Evolutionary conservation across 1,140 invertebrate species (phyloP).

Genomic region (Heliothis subflexa): DNA sequence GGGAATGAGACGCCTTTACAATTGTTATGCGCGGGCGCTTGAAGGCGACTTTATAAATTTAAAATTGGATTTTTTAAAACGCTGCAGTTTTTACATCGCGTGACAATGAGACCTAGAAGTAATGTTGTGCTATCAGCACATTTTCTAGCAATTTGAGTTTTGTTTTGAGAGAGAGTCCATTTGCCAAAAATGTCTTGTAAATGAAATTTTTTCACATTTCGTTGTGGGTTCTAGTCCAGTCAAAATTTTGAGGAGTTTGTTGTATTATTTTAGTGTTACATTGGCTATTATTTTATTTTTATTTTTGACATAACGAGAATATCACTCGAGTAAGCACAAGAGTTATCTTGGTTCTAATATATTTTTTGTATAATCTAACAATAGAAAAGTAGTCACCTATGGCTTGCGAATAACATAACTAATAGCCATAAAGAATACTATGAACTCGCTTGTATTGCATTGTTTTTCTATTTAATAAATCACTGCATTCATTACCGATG

Average conservation of each 20-base stretch:
- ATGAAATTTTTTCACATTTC: conserved; percentile 63
- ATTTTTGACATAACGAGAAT: conserved; percentile 64
- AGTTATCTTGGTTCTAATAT: conserved; percentile 72
- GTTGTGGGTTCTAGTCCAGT: conserved; percentile 84
- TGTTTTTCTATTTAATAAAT: conserved; percentile 79
- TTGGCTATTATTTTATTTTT: conserved; percentile 68
- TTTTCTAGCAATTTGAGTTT: conserved; percentile 41
- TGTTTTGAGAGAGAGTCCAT: conserved; percentile 59
- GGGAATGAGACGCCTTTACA: conserved; percentile 31
- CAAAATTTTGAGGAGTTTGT: conserved; percentile 72
- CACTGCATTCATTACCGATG: conserved; percentile 49
- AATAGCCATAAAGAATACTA: conserved; percentile 82
- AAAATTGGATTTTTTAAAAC: conserved; percentile 38
- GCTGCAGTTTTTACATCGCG: conserved; percentile 40
- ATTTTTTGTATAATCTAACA: conserved; percentile 82
- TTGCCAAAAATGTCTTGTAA: conserved; percentile 79
- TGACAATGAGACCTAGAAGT: conserved; percentile 5
- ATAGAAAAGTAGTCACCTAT: conserved; percentile 79
- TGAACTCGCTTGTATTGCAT: conserved; percentile 82
- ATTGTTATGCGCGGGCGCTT: conserved; percentile 46
- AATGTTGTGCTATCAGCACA: conserved; percentile 38
- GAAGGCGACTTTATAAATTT: conserved; percentile 36
- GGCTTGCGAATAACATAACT: conserved; percentile 85
- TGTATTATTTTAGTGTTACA: conserved; percentile 72
- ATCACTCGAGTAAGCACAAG: conserved; percentile 67